phyloP scores from a whole-genome alignment of 2,113 vertebrate species.

The Gallinago jamesoni region DNA sequence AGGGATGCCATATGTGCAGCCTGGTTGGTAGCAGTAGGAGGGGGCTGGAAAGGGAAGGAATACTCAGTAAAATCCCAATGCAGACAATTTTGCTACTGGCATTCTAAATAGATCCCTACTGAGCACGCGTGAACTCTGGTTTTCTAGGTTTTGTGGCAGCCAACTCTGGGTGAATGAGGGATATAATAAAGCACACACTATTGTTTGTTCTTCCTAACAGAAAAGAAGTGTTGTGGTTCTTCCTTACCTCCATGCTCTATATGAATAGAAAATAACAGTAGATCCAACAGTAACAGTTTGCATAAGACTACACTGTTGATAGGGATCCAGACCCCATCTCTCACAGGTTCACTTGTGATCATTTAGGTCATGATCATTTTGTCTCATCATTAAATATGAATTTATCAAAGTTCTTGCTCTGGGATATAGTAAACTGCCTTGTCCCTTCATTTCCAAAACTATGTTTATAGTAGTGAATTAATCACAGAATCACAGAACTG shows the following conservation, averaged over 20 bases:
- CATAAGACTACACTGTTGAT: neutral
- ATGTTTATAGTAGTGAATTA: neutral
- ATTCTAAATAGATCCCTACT: neutral
- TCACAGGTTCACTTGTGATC: neutral
- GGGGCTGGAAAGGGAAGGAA: constrained; percentile 11
- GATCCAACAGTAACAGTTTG: neutral
- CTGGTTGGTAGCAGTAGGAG: constrained; percentile 9
- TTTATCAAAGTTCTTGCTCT: neutral
- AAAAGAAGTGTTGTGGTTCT: neutral
- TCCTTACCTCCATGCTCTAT: neutral
- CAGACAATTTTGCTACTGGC: neutral
- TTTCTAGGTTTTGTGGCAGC: neutral
- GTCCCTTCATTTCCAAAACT: neutral
- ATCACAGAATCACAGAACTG: too few relatives aligned
- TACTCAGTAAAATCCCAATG: neutral
- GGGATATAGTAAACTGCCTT: neutral
- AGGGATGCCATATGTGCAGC: constrained; percentile 55
- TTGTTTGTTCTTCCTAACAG: neutral
- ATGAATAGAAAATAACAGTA: neutral
- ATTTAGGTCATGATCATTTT: neutral
- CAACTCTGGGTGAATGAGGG: neutral
- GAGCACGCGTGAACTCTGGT: neutral
- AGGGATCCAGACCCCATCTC: neutral
- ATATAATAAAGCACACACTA: neutral
- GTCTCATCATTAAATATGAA: neutral